phyloP scores from a whole-genome alignment of 53 echinoderm and acorn worm species.

The Mesocentrotus franciscanus region DNA sequence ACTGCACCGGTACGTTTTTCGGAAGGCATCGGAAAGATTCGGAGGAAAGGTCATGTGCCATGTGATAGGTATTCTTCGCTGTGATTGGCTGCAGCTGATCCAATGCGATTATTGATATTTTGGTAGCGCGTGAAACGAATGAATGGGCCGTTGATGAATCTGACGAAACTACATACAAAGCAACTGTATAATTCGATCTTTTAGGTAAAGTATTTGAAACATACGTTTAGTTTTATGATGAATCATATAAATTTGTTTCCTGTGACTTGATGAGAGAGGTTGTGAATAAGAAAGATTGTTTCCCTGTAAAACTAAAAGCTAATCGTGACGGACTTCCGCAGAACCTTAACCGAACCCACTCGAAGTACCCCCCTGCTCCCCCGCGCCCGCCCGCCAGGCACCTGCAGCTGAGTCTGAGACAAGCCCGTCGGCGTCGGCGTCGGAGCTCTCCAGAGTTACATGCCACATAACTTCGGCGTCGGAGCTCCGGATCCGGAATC shows the following conservation, averaged over 20 bases:
- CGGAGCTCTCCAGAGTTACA: no score
- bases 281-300: not conserved
- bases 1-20: conserved; percentile 67
- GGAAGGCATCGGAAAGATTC: conserved; percentile 62
- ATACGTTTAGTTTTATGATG: not conserved
- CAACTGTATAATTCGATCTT: conserved; percentile 1
- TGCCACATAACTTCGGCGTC: no score
- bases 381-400: not conserved
- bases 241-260: not conserved
- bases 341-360: not conserved
- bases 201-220: not conserved
- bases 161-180: not conserved
- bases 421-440: no score
- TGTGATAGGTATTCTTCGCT: conserved; percentile 31
- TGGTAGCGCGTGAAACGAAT: conserved; percentile 66
- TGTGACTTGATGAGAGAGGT: not conserved
- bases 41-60: conserved; percentile 46
- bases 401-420: not conserved
- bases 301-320: not conserved
- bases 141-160: conserved; percentile 45
- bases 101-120: conserved; percentile 65
- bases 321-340: not conserved
- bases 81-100: conserved; percentile 76
- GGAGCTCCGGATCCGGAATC: no score
- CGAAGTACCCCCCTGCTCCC: not conserved